Evolutionary conservation across 2,113 vertebrate genomes (phyloP).

Genomic region (Smithornis capensis): DNA sequence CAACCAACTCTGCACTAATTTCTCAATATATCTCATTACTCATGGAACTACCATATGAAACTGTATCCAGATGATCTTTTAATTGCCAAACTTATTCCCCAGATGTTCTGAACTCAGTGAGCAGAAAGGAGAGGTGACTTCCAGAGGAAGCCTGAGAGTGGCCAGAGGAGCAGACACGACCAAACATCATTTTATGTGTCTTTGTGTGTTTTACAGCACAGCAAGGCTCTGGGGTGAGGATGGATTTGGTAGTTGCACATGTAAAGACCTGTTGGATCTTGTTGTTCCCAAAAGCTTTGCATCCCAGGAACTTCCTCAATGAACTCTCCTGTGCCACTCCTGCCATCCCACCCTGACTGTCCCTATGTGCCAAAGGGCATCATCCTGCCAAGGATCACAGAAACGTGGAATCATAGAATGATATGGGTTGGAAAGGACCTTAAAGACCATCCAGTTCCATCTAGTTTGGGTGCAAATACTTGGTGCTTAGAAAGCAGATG

Average conservation of each 20-base stretch:
- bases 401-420: not conserved
- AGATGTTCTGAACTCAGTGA: not conserved
- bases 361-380: no score
- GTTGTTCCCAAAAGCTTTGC: not conserved
- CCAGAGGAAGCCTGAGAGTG: not conserved
- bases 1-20: not conserved
- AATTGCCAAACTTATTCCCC: not conserved
- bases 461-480: not conserved
- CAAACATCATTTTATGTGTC: accelerated
- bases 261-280: not conserved
- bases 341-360: not conserved
- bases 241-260: not conserved
- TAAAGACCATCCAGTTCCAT: not conserved
- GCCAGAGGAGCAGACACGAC: accelerated
- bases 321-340: not conserved
- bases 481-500: not conserved
- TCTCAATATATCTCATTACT: not conserved
- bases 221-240: not conserved
- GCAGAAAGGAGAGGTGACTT: not conserved
- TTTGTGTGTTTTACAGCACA: not conserved
- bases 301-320: not conserved
- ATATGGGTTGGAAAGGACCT: not conserved
- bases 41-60: not conserved
- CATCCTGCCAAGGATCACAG: not conserved
- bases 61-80: not conserved